Percentiles rank a stretch among this genome's conserved stretches.
Evolutionary conservation across 2,797 vertebrate species (phyloP).

Genomic region (Yasuhikotakia modesta): DNA sequence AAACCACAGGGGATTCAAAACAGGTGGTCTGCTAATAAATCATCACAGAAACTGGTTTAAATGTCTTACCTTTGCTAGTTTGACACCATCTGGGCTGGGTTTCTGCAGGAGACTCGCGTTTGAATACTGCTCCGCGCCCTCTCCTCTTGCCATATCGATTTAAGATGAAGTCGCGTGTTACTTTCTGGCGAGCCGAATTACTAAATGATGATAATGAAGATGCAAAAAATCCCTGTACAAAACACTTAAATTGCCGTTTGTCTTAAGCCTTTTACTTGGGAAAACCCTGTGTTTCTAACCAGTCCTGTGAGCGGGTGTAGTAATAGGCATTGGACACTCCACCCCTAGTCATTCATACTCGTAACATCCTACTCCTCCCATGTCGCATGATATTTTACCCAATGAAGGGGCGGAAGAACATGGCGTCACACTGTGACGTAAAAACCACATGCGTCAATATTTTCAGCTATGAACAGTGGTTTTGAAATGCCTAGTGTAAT

Average conservation of each 20-base stretch:
- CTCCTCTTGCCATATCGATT: slow-evolving; percentile 76
- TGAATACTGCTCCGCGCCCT: slow-evolving; percentile 76
- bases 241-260: neutral
- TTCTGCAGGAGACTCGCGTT: slow-evolving; percentile 74
- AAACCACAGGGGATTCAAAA: neutral
- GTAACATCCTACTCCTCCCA: neutral
- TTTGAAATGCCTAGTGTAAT: neutral
- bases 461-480: neutral
- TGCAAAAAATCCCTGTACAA: neutral
- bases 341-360: slow-evolving; percentile 29
- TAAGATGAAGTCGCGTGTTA: slow-evolving; percentile 5
- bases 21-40: neutral
- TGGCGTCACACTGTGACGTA: slow-evolving; percentile 13
- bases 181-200: neutral
- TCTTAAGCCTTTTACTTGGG: neutral
- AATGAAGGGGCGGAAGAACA: neutral
- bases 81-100: slow-evolving; percentile 59
- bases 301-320: neutral
- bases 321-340: neutral
- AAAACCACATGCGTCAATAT: neutral
- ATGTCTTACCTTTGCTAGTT: slow-evolving; percentile 67
- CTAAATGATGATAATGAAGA: neutral
- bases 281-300: slow-evolving; percentile 13
- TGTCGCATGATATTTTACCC: slow-evolving; percentile 26
- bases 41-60: no score